Evolutionary conservation across 2,113 vertebrate genomes (phyloP), one percentile per base, ranked within the genome.

Genomic region (Eurypyga helias): DNA sequence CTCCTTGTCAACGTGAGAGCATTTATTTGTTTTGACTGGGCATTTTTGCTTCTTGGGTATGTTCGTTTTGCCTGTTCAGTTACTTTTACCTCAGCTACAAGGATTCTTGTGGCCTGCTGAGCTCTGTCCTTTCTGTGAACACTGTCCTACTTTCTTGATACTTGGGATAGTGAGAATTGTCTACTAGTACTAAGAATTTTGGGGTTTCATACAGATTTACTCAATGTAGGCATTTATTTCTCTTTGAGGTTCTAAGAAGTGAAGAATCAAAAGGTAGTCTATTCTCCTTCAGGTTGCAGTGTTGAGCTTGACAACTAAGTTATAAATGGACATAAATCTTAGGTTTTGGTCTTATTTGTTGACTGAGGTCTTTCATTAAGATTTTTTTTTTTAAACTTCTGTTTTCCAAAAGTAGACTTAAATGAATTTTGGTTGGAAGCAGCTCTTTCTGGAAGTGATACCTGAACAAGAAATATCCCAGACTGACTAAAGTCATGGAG

Each of bases 61-160:
- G 4, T 62, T 91, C 10, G 3, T 92, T 76, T 87, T 71, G 28
- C 10, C 6, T 20, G 9, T 66, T 84, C 8, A 57, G 0, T 73
- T 79, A 65, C 43, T 69, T 78, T n/a, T 58, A 26, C 38, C 8
- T 67, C 1, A 69, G 3, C 20, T 46, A 11, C 5, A 10, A 46
- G 11, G 20, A 17, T 88, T 83, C 31, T 33, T 66, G 9, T 41
- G 55, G 51, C 8, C 26, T 81, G 6, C 28, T 83, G 60, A 36
- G 15, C 6, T 5, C 4, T 31, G 0, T 58, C 28, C 14, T 85
- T 87, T 83, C 9, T 62, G 0, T 62, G n/a, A 77, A 10, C 18
- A 5, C 9, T 69, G 0, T n/a, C 10, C 4, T 77, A 3, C 9
- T 79, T 79, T 72, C 13, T n/a, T 84, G 58, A 17, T 6, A 4